Evolutionary conservation across 2,113 vertebrate species (phyloP), one percentile per base, ranked within the genome.

Genomic region (Tyrannus savana): DNA sequence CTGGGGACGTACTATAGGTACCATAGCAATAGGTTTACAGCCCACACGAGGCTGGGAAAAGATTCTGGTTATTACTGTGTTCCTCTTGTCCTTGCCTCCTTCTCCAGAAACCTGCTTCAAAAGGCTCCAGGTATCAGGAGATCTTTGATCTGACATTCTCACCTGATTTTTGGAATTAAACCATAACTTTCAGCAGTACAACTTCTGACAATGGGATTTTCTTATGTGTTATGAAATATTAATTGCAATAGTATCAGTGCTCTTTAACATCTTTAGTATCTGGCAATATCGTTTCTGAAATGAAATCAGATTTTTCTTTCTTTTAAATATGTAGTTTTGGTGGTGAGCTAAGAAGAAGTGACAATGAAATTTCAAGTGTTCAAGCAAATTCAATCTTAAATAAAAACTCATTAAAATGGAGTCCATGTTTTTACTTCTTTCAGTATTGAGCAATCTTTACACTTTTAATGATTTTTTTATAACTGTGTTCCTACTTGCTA

Each of bases 21-120:
- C 28, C 7, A 21, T 14, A 67, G 14, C 0, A 0, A 35, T 9
- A 0, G 0, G 1, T n/a, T 73, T 84, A 66, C 13, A 37, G 8
- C 14, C 15, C 24, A 47, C 4, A 10, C 3, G 33, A 91, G 4
- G 12, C 9, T 73, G 33, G 22, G 19, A 64, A 76, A 84, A 68
- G 4, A 47, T 83, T 63, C 17, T 50, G 12, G 7, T 55, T 80
- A 13, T 58, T 53, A 52, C 2, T 41, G 2, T 11, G 22, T 41
- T 72, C 22, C 1, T 27, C 15, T 53, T 68, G 23, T 46, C 44
- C 30, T 47, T 50, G 10, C 21, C 33, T 24, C 14, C 9, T 63
- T 85, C 41, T 52, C 66, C 37, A 91, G 13, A 18, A 18, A 74
- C 7, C 17, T 53, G 11, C 9, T 41, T 31, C 31, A 62, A 6